A percentile compares a stretch with the other conserved stretches of the same genome.
Evolutionary conservation across 2,797 vertebrate species (phyloP).

Genomic region (Cossypha heuglini): DNA sequence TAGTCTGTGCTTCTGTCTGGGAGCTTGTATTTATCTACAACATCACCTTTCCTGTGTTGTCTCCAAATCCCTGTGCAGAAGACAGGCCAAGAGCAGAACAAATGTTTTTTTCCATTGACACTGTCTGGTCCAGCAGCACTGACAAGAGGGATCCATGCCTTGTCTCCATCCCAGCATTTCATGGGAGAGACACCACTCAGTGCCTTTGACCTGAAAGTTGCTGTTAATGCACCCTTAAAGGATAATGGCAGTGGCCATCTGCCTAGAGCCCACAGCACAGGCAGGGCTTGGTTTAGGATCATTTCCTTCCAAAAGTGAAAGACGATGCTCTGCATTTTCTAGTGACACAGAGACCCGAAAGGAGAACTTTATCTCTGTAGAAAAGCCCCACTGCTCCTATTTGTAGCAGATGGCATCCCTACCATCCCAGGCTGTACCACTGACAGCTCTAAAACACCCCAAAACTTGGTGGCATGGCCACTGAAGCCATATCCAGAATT

Average conservation of each 20-base stretch:
- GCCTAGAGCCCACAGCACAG: neutral
- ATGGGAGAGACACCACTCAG: neutral
- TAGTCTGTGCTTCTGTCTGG: neutral
- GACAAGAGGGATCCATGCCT: neutral
- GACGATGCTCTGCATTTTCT: neutral
- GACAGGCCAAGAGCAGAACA: neutral
- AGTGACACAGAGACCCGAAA: neutral
- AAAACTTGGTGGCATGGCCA: neutral
- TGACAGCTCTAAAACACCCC: neutral
- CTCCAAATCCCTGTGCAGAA: neutral
- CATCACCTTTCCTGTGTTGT: neutral
- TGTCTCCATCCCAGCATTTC: neutral
- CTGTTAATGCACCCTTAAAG: neutral
- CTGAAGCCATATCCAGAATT: neutral
- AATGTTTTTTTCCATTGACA: neutral
- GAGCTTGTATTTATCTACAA: neutral
- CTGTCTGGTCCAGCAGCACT: neutral
- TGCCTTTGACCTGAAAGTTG: neutral
- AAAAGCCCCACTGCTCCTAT: neutral
- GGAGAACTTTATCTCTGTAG: neutral
- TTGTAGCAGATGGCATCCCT: neutral
- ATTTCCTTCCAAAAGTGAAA: conserved; percentile 31
- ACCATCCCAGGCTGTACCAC: neutral
- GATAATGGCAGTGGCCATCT: neutral
- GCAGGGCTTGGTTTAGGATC: neutral